Conservation (phyloP, 2,888 invertebrate genomes). For the Ryuthela nishihirai region DNA sequence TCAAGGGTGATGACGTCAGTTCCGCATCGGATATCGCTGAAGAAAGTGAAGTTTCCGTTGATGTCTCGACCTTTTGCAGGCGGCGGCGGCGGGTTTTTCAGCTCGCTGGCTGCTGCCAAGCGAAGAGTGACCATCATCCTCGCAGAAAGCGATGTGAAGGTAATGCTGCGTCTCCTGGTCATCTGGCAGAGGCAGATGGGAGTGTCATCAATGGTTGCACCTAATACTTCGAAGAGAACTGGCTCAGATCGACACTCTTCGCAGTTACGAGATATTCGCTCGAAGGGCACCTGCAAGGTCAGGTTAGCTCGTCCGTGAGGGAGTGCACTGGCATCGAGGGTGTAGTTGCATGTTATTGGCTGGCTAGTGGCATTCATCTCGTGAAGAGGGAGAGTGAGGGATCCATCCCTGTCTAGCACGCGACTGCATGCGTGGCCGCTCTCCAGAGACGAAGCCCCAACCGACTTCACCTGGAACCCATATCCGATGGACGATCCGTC, state of each 20-base stretch:
- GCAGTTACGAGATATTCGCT: conserved; percentile 29
- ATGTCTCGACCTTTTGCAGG: conserved; percentile 48
- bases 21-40: conserved; percentile 61
- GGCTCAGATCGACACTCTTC: conserved; percentile 32
- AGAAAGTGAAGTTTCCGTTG: conserved; percentile 81
- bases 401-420: conserved; percentile 29
- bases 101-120: conserved; percentile 16
- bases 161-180: conserved; percentile 9
- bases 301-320: conserved; percentile 45
- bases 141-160: conserved; percentile 26
- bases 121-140: conserved; percentile 25
- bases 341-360: conserved; percentile 42
- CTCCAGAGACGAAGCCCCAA: conserved; percentile 31
- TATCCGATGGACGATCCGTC: conserved; percentile 76
- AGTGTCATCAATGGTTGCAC: conserved; percentile 29
- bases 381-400: conserved; percentile 22
- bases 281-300: conserved; percentile 41
- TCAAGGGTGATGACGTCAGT: conserved; percentile 40
- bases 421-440: conserved; percentile 35
- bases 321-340: conserved; percentile 43
- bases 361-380: conserved; percentile 31
- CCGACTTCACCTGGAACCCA: conserved; percentile 40
- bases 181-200: conserved; percentile 27
- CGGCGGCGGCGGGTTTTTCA: conserved; percentile 4
- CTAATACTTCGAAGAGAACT: conserved; percentile 27